Evolutionary conservation across 2,113 vertebrate genomes (phyloP), one percentile per base, ranked within the genome.

Genomic region (Penelope pileata): DNA sequence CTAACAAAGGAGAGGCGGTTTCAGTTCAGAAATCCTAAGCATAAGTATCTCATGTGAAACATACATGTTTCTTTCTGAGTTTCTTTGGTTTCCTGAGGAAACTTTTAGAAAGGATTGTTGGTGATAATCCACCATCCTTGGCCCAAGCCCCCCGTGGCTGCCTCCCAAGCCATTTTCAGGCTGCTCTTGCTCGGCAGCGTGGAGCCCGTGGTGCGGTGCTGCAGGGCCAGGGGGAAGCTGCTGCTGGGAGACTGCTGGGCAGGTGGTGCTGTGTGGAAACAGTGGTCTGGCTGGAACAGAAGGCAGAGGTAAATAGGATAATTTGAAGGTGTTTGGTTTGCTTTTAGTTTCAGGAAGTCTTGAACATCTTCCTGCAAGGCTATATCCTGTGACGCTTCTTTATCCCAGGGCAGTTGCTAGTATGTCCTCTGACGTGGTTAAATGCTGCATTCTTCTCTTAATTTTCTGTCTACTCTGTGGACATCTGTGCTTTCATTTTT

Each of bases 131-230:
- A 19, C 48, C 23, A 2, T 70, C 8, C 32, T 54, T 22, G 14
- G 54, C 4, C 8, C 2, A 10, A 45, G 29, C 64, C 38, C 68
- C 1, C 0, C 7, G 16, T 29, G 30, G 2, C 9, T 54, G 47
- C 5, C 0, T 23, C 43, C 0, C 1, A 54, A 15, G 9, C 36
- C 0, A 2, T 8, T 48, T 26, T 2, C 23, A 59, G 42, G 9
- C 42, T 14, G 18, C 38, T 26, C n/a, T 66, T 54, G 4, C 30
- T 0, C 5, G 0, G 1, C 18, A 30, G 19, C 3, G 0, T 4
- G 40, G 50, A 10, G 11, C 32, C 24, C 24, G 0, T 8, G 19
- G 29, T 2, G 7, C 1, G 15, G 7, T 23, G 54, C 43, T 7
- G 50, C 1, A 14, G 8, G 16, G 8, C 36, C n/a, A 7, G 16